These are phyloP conservation scores for Piscicola geometra DNA, from an alignment of 2,888 invertebrate species.

Conservation along the genomic window DNA sequence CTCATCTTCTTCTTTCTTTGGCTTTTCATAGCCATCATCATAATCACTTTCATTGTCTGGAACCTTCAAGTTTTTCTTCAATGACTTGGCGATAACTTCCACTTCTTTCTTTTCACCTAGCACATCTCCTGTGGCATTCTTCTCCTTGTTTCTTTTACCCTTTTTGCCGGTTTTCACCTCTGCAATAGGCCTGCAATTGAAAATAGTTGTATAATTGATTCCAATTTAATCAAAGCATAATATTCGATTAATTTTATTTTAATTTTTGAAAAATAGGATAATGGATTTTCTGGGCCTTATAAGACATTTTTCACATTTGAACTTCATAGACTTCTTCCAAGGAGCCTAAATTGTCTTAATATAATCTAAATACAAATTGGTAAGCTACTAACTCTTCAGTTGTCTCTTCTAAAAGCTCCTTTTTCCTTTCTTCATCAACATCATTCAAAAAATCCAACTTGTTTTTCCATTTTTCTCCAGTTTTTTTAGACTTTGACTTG, in stretches of 20 bases:
- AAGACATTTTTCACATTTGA: too few relatives aligned
- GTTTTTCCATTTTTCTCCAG: constrained; percentile 17
- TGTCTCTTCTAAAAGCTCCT: background rate
- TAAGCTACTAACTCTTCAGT: background rate
- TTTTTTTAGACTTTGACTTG: constrained; percentile 15
- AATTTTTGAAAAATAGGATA: too few relatives aligned
- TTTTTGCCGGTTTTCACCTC: background rate
- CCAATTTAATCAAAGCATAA: too few relatives aligned
- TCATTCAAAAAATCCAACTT: constrained; percentile 18
- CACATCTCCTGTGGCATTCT: constrained; percentile 11
- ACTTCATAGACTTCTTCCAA: too few relatives aligned
- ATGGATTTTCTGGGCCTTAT: too few relatives aligned
- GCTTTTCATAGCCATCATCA: background rate
- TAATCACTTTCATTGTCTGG: background rate
- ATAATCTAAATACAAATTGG: too few relatives aligned
- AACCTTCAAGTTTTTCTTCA: background rate
- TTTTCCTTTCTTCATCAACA: constrained; percentile 18
- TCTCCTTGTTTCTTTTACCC: background rate
- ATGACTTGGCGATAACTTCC: background rate
- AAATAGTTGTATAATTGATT: background rate
- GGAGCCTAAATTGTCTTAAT: too few relatives aligned
- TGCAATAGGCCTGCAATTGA: constrained; percentile 3
- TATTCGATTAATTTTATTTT: too few relatives aligned
- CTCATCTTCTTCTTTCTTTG: constrained; percentile 11
- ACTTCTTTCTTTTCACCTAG: background rate